phyloP scores from a whole-genome alignment of 2,888 invertebrate genomes.

The Eurytoma californica region DNA sequence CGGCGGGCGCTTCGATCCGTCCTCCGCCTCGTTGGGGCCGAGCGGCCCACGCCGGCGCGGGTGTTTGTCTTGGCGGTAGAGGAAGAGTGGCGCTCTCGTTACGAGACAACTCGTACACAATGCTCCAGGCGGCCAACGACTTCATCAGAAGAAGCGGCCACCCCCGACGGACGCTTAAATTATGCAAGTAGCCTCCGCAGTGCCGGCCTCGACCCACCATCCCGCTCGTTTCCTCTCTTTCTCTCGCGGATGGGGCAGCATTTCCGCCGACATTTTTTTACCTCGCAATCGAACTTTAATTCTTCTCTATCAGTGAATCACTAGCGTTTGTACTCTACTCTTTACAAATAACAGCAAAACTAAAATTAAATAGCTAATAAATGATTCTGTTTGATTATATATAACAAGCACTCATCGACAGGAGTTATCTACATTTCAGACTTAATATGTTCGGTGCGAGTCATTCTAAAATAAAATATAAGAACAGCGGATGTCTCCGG shows the following conservation, averaged over 20 bases:
- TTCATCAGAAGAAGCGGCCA: slow-evolving; percentile 59
- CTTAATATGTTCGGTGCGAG: too few relatives aligned
- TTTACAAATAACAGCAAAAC: too few relatives aligned
- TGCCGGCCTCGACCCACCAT: neutral
- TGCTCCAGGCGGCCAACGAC: slow-evolving; percentile 55
- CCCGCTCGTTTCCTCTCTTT: neutral
- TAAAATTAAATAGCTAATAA: too few relatives aligned
- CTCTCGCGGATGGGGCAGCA: neutral
- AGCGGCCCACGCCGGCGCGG: neutral
- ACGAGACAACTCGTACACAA: slow-evolving; percentile 35
- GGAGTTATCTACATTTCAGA: too few relatives aligned
- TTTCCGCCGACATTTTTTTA: neutral
- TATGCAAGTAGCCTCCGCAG: slow-evolving; percentile 62
- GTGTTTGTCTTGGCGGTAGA: neutral
- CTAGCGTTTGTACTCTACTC: too few relatives aligned
- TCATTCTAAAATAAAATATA: too few relatives aligned
- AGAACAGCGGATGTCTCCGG: too few relatives aligned
- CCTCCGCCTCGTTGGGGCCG: neutral
- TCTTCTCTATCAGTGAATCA: too few relatives aligned
- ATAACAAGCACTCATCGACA: too few relatives aligned
- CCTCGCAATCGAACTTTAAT: neutral
- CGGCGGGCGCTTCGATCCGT: neutral
- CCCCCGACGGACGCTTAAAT: slow-evolving; percentile 63
- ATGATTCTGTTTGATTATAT: too few relatives aligned
- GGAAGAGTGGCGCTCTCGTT: slow-evolving; percentile 35